Base-by-base conservation (phyloP, 64 coral and sea anemone species). In the Hydrozoanthus tunicans region DNA sequence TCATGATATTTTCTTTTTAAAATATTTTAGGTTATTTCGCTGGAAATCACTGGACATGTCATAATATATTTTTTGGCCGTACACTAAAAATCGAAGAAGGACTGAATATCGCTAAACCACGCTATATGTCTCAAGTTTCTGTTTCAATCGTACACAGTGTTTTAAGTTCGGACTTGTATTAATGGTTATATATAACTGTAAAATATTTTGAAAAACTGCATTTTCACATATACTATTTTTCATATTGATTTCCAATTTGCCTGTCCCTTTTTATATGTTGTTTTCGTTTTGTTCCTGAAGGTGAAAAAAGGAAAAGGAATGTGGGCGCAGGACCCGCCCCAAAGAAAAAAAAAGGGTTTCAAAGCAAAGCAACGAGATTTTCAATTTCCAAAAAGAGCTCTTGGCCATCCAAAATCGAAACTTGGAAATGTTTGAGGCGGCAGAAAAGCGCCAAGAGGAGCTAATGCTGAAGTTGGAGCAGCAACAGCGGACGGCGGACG, bases 381-480 rank as follows among this genome's bases (percentile, higher is more conserved):
- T 67, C 17, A 66, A 86, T 71, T 88, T 88, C 20, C 72, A 88
- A 51, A 53, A 12, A 12, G 53, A 88, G 62, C 43, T 88, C 14
- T 5, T 73, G 53, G 32, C 3, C 23, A 58, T 88, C 24, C 67
- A 88, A 9, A 56, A 56, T n/a, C 53, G 70, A 9, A 66, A 88
- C 57, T 14, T 73, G n/a, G 83, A 88, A 56, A 88, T 88, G 68
- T 53, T 73, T 58, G 15, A 88, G 26, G 81, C 27, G 43, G 62
- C 81, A 24, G 81, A 69, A 5, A 85, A 52, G 63, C 26, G 63
- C 5, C 81, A 85, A 61, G 81, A 85, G 51, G 53, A 85, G 32
- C 59, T 85, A 10, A 64, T 85, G 52, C 58, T 85, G 23, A 85
- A 61, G 69, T 64, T 85, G 27, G 81, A 85, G 23, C 13, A 85